phyloP scores from a whole-genome alignment of 2,797 vertebrate species.

The Rhincodon typus region DNA sequence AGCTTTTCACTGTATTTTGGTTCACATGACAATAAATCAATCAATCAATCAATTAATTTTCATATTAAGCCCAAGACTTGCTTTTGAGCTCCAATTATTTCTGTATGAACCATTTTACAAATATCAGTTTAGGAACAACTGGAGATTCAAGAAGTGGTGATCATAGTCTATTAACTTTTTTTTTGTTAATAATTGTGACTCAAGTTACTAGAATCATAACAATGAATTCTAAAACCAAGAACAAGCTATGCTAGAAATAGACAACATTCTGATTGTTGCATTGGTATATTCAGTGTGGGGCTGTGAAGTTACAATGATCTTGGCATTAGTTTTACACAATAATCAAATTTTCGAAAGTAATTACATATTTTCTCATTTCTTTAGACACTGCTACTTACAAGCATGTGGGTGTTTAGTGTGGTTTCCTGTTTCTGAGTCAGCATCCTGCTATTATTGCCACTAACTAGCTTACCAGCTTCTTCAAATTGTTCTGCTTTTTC shows the following conservation, averaged over 20 bases:
- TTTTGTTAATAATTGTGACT: not conserved
- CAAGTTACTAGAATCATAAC: not conserved
- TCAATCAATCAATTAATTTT: too few relatives aligned
- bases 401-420: not conserved
- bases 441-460: not conserved
- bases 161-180: too few relatives aligned
- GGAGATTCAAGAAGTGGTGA: too few relatives aligned
- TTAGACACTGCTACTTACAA: not conserved
- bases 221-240: not conserved
- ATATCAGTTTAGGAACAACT: too few relatives aligned
- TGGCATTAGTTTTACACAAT: not conserved
- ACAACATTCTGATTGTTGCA: not conserved
- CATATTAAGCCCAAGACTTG: not conserved
- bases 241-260: not conserved
- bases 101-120: not conserved
- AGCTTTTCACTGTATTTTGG: too few relatives aligned
- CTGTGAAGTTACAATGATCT: not conserved
- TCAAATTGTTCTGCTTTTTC: not conserved
- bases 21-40: too few relatives aligned
- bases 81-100: not conserved
- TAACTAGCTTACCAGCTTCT: not conserved
- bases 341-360: too few relatives aligned
- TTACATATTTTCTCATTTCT: not conserved
- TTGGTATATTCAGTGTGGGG: not conserved
- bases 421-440: not conserved